These are phyloP conservation scores for Chelonus formosanus DNA, from an alignment of 2,888 invertebrate genomes.

Conservation along the genomic window DNA sequence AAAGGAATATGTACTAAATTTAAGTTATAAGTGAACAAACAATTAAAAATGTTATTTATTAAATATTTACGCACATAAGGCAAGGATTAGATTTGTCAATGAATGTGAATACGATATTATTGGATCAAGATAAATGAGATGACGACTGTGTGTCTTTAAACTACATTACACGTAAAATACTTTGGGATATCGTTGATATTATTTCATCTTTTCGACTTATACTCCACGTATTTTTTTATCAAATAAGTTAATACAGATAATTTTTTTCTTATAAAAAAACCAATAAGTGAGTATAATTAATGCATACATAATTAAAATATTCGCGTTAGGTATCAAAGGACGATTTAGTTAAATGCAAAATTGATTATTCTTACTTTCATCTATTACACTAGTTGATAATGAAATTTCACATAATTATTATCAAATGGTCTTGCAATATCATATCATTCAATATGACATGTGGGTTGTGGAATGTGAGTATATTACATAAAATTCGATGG, in stretches of 20 bases:
- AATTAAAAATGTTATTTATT: neutral
- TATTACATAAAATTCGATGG: conserved; percentile 50
- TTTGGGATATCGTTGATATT: neutral
- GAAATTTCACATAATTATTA: conserved; percentile 44
- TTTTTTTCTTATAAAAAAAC: neutral
- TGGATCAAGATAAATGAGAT: conserved; percentile 14
- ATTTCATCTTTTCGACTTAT: neutral
- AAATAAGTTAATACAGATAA: conserved; percentile 24
- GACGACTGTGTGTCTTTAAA: conserved; percentile 6
- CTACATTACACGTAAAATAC: conserved; percentile 8
- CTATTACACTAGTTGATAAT: conserved; percentile 38
- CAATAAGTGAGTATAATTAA: conserved; percentile 8
- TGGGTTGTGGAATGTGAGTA: conserved; percentile 55
- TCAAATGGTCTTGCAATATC: conserved; percentile 40
- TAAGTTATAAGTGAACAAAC: conserved; percentile 2
- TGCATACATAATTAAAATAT: conserved; percentile 5
- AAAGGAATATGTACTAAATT: conserved; percentile 2
- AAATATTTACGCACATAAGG: neutral
- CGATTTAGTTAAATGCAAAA: conserved; percentile 13
- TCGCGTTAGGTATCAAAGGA: conserved; percentile 5
- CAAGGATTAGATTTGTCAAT: neutral
- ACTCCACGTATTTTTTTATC: neutral
- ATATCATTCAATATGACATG: conserved; percentile 42
- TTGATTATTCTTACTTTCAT: conserved; percentile 14
- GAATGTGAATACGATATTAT: conserved; percentile 6